Conservation (phyloP, 2,797 vertebrate species). For the Gallirallus australis region DNA sequence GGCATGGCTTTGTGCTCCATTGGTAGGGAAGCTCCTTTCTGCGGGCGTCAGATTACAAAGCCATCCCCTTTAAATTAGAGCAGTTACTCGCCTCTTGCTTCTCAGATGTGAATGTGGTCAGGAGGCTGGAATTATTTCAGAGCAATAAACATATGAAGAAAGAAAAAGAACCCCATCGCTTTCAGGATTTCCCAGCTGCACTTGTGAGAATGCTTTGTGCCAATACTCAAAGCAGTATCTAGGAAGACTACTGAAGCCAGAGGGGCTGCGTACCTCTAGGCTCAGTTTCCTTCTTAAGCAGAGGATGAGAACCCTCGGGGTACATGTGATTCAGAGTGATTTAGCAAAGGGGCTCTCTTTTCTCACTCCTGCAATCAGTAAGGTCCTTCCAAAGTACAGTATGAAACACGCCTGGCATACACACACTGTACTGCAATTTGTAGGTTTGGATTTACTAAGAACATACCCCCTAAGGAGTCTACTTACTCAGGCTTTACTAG, state of each 20-base stretch:
- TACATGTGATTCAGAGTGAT: background rate
- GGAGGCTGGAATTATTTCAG: conserved; percentile 56
- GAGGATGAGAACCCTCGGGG: rapidly evolving
- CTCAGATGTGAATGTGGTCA: conserved; percentile 2
- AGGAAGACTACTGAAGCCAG: background rate
- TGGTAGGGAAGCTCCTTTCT: background rate
- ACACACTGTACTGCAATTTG: rapidly evolving
- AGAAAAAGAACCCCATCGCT: background rate
- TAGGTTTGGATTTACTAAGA: background rate
- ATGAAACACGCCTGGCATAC: rapidly evolving
- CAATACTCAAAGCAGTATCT: conserved; percentile 17
- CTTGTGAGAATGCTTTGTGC: background rate
- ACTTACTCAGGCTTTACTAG: background rate
- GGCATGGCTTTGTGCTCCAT: background rate
- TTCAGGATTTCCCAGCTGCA: conserved; percentile 8
- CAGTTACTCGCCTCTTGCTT: conserved; percentile 45
- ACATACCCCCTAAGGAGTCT: background rate
- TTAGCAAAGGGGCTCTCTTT: background rate
- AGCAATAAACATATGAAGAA: background rate
- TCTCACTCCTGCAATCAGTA: background rate
- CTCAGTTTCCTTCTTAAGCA: background rate
- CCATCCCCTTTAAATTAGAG: conserved; percentile 32
- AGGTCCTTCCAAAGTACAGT: background rate
- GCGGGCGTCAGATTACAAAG: conserved; percentile 26
- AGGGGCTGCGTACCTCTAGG: background rate